Percentiles rank a stretch among this genome's conserved stretches.
Evolutionary conservation across 2,797 vertebrate species (phyloP).

Genomic region (Helicolenus hilgendorfi): DNA sequence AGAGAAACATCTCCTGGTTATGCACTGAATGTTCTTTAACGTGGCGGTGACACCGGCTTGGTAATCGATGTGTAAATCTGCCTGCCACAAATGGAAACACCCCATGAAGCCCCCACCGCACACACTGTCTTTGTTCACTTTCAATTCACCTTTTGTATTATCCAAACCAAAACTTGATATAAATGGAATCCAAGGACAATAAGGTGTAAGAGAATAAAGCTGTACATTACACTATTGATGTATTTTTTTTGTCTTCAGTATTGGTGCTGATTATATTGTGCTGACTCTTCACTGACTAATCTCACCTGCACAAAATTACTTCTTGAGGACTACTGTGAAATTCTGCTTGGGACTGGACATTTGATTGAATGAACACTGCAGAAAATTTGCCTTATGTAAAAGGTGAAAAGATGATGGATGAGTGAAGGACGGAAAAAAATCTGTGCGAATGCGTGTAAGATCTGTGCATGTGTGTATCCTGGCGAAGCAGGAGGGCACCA

Average conservation of each 20-base stretch:
- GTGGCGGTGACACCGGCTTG: slow-evolving; percentile 36
- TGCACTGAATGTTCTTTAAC: slow-evolving; percentile 50
- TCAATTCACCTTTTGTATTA: slow-evolving; percentile 42
- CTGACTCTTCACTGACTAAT: slow-evolving; percentile 65
- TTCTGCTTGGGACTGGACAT: slow-evolving; percentile 55
- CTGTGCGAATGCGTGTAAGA: neutral
- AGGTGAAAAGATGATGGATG: neutral
- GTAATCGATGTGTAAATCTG: slow-evolving; percentile 69
- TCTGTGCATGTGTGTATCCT: slow-evolving; percentile 17
- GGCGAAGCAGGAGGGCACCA: slow-evolving; percentile 35
- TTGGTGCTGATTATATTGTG: slow-evolving; percentile 47
- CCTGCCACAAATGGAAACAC: slow-evolving; percentile 31
- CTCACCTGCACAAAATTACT: slow-evolving; percentile 48
- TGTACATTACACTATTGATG: slow-evolving; percentile 21
- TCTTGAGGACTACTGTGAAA: slow-evolving; percentile 28
- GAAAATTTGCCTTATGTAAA: slow-evolving; percentile 35
- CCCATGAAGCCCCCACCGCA: neutral
- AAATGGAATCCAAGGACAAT: slow-evolving; percentile 46
- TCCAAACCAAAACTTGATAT: slow-evolving; percentile 23
- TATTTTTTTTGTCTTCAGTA: neutral
- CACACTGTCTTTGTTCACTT: slow-evolving; percentile 19
- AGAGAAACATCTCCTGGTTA: slow-evolving; percentile 66
- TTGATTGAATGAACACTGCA: slow-evolving; percentile 42
- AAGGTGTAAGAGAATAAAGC: slow-evolving; percentile 33
- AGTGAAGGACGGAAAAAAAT: neutral